Evolutionary conservation across 2,888 invertebrate genomes (phyloP), one percentile per base, ranked within the genome.

Genomic region (Trachelus tabidus): DNA sequence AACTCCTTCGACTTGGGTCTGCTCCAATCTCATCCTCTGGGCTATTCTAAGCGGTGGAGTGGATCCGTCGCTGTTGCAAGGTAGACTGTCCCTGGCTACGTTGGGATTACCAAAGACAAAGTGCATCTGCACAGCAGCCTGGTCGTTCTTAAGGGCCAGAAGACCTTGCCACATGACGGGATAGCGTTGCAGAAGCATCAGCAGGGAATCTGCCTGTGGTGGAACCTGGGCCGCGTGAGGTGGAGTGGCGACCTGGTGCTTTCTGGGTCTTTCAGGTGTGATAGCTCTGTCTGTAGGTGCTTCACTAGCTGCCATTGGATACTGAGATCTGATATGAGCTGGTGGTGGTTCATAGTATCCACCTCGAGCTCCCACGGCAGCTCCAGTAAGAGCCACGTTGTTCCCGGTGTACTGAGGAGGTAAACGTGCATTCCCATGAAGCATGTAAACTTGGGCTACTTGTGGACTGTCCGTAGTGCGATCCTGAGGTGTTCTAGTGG

Each of bases 91-190:
- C 83, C 95, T 95, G 12, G 98, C 98, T 81, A 99, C 97, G 85
- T 94, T 94, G 12, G 96, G 96, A 93, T 97, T 98, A 79, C 99
- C 99, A 87, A 97, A 97, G 82, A 99, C 98, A 92, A 98, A 98
- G 93, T 99, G 98, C 99, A 99, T 99, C 93, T 99, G 99, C 73
- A 99, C 99, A 37, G 97, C 97, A 11, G 98, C 98, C 87, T 97
- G 97, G 93, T 99, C 99, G 91, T 98, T 99, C 93, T 99, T 99
- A 84, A 99, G 93, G 0, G 98, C 98, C 84, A 99, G 92, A 80
- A 97, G 92, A 1, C 99, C 98, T 92, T 98, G 98, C 99, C 99
- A 99, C 96, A 98, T 97, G 73, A 98, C 96, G 12, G 98, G 98
- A 92, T 98, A 98, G 79, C 97, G 95, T 95, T 98, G 95, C 11